Conservation (phyloP, 2,113 vertebrate genomes). For the Hyaena hyaena region DNA sequence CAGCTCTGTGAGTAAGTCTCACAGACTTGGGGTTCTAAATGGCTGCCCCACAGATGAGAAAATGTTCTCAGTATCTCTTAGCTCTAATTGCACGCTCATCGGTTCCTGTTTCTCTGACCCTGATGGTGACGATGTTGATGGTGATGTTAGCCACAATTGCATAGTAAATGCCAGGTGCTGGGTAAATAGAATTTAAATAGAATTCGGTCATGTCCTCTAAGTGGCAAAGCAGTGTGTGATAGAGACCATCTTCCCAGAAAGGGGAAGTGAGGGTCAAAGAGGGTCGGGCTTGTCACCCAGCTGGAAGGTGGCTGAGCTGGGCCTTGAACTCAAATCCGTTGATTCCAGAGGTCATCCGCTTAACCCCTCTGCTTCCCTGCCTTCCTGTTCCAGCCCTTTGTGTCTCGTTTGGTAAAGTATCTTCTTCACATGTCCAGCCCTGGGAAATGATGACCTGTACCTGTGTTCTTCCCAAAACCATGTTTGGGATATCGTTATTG, state of each 20-base stretch:
- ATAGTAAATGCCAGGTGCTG: not conserved
- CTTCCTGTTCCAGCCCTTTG: not conserved
- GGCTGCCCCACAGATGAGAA: not conserved
- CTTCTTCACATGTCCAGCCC: not conserved
- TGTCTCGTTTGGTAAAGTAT: not conserved
- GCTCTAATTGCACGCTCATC: not conserved
- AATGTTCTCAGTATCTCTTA: not conserved
- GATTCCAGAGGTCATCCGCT: not conserved
- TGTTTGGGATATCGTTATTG: not conserved
- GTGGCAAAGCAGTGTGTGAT: not conserved
- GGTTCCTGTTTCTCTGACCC: not conserved
- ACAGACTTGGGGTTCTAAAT: not conserved
- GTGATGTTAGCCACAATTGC: not conserved
- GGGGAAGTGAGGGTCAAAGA: not conserved
- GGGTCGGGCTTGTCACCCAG: not conserved
- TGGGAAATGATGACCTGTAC: not conserved
- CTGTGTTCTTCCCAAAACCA: not conserved
- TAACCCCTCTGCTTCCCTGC: not conserved
- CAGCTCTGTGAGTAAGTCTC: not conserved
- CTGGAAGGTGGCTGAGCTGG: not conserved
- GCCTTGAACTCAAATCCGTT: not conserved
- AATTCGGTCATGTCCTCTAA: not conserved
- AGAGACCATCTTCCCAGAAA: not conserved
- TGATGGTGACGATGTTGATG: too few species aligned
- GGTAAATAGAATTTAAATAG: not conserved